Evolutionary conservation across 2,888 invertebrate genomes (phyloP).

Genomic region (Camptogramma bilineatum): DNA sequence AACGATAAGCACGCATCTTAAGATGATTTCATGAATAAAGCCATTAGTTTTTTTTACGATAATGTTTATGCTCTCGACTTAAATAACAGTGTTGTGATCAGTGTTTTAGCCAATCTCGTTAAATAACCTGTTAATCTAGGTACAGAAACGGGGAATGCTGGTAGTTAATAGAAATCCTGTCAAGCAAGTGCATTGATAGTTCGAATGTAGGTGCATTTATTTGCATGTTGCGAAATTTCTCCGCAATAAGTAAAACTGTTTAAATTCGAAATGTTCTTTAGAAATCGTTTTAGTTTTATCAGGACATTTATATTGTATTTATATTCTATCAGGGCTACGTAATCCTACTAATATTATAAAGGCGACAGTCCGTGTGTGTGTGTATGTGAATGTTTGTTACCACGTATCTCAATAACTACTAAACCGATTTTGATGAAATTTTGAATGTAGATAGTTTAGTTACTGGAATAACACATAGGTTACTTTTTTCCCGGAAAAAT

Average conservation of each 20-base stretch:
- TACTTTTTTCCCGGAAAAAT: no score
- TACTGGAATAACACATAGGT: no score
- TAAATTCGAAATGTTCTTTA: neutral
- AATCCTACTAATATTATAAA: no score
- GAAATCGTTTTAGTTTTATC: neutral
- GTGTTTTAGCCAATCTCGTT: conserved; percentile 25
- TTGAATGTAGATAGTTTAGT: no score
- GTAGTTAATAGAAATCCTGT: conserved; percentile 27
- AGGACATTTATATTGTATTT: neutral
- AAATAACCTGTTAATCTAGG: conserved; percentile 27
- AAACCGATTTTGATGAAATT: no score
- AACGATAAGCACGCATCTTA: conserved; percentile 36
- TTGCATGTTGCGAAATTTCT: neutral
- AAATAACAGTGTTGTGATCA: conserved; percentile 28
- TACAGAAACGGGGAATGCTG: conserved; percentile 19
- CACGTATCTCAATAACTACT: no score
- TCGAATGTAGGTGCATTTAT: conserved; percentile 15
- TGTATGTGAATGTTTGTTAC: no score
- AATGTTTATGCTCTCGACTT: conserved; percentile 24
- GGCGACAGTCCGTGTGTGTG: no score
- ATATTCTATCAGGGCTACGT: no score
- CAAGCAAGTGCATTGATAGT: conserved; percentile 18
- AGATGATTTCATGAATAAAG: conserved; percentile 37
- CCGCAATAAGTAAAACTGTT: neutral
- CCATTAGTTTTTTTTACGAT: conserved; percentile 38